Evolutionary conservation across 2,113 vertebrate species (phyloP), one percentile per base, ranked within the genome.

Genomic region (Cebus imitator): DNA sequence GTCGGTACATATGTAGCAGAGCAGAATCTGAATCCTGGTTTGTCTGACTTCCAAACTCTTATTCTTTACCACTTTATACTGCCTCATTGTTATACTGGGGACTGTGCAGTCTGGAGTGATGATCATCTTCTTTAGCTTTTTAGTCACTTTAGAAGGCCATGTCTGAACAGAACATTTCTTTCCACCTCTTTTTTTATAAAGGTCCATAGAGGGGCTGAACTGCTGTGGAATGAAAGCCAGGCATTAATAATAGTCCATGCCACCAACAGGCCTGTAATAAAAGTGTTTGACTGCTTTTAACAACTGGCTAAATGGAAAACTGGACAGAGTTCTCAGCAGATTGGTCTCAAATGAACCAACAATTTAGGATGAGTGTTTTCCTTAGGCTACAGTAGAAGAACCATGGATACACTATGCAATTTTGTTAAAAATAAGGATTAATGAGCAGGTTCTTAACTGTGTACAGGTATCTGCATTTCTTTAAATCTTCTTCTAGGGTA

Each of bases 221-320:
- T 40, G 2, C 86, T 82, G 78, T 61, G 37, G 43, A 90, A 48
- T 72, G 57, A 93, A 89, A 96, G 45, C 32, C 17, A 35, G 68
- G 23, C 25, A 61, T 43, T 55, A 89, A 78, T 23, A 72, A 55
- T 0, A 75, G 35, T 18, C n/a, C 57, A 30, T 13, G 37, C n/a
- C 48, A 95, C 17, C 40, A 64, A 35, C 0, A 11, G 43, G 16
- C 40, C 84, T 82, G 40, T 12, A 48, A 70, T 81, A 82, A 73
- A 95, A 86, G 68, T 43, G 10, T 84, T 21, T 79, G 45, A n/a
- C 45, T 90, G 80, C 17, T 96, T 91, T 91, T 68, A 89, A 87
- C 61, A 95, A 48, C 14, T 84, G 72, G 23, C 45, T 83, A 80
- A 61, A 18, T 58, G 40, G 58, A 52, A 90, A 83, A 73, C 17